phyloP scores from a whole-genome alignment of 2,888 invertebrate genomes.

The Cynaeus angustus region DNA sequence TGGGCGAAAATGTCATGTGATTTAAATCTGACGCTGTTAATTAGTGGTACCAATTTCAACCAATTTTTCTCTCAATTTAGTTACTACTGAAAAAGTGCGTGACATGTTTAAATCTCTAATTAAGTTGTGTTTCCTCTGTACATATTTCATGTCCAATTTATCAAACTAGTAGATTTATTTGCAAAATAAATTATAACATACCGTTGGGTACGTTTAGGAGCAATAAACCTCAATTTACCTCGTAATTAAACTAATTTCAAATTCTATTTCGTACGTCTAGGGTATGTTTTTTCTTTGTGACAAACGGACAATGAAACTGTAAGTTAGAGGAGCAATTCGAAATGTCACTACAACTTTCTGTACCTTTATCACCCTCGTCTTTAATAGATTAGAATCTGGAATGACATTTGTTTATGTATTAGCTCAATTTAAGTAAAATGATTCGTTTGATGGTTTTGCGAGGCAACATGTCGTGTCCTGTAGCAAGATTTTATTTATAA shows the following conservation, averaged over 20 bases:
- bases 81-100: neutral
- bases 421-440: neutral
- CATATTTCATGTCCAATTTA: slow-evolving; percentile 5
- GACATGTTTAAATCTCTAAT: neutral
- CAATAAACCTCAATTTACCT: slow-evolving; percentile 29
- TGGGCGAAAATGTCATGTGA: too few species aligned
- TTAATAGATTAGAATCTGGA: too few species aligned
- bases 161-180: slow-evolving; percentile 9
- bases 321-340: neutral
- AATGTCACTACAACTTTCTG: too few species aligned
- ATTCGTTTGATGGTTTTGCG: too few species aligned
- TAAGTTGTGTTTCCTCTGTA: neutral
- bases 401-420: too few species aligned
- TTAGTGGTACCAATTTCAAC: too few species aligned
- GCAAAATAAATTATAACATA: slow-evolving; percentile 15
- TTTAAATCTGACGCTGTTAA: too few species aligned
- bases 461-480: neutral
- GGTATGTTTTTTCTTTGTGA: neutral
- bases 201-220: slow-evolving; percentile 21
- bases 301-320: neutral
- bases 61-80: too few species aligned
- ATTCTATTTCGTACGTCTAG: slow-evolving; percentile 30
- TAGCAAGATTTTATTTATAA: slow-evolving; percentile 21
- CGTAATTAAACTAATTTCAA: slow-evolving; percentile 32
- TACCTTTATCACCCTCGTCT: too few species aligned